A percentile compares a stretch with the other conserved stretches of the same genome.
Conservation (phyloP, 2,113 vertebrate species). For the Elanus axillaris region DNA sequence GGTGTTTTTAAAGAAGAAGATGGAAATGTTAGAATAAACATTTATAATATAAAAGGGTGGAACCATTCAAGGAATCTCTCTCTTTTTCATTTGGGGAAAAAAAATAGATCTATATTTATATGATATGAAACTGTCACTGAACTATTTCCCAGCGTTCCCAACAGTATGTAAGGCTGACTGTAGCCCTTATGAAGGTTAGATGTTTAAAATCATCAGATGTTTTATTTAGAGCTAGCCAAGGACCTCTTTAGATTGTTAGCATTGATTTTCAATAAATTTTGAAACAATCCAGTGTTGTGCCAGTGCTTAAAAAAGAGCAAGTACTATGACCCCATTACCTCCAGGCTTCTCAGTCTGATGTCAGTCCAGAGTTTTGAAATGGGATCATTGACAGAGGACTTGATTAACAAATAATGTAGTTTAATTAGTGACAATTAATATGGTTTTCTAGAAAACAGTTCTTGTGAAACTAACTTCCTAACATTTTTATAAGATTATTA, state of each 20-base stretch:
- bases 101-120: not conserved
- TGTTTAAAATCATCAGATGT: not conserved
- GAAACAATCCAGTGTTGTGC: not conserved
- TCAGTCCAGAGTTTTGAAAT: not conserved
- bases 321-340: not conserved
- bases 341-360: not conserved
- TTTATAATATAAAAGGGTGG: not conserved
- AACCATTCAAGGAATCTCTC: not conserved
- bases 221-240: not conserved
- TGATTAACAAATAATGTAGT: not conserved
- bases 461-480: not conserved
- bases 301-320: not conserved
- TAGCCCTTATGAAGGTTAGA: not conserved
- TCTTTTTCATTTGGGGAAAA: not conserved
- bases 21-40: not conserved
- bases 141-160: not conserved
- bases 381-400: not conserved
- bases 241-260: not conserved
- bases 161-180: not conserved
- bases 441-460: not conserved
- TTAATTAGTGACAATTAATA: not conserved
- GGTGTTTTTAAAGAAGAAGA: not conserved
- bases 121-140: not conserved
- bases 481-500: not conserved
- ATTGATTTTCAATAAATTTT: not conserved